Conservation (phyloP, 2,113 vertebrate genomes). For the Lophius piscatorius region DNA sequence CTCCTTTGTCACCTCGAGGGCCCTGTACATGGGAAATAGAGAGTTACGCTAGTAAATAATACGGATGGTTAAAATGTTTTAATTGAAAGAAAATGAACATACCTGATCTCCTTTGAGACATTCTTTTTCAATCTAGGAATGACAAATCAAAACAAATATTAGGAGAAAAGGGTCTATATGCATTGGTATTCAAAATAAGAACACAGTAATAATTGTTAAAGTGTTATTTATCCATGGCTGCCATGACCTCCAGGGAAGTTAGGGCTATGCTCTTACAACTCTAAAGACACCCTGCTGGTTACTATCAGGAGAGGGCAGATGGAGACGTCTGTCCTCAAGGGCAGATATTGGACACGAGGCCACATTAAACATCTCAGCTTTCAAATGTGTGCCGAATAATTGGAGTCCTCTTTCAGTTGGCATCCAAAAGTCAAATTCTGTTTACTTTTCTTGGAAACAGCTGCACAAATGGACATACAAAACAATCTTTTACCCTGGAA, state of each 20-base stretch:
- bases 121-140: constrained; percentile 57
- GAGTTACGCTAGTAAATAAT: background rate
- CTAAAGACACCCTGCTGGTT: constrained; percentile 53
- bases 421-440: constrained; percentile 65
- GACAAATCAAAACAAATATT: constrained; percentile 11
- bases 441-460: constrained; percentile 71
- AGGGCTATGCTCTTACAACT: constrained; percentile 50
- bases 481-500: constrained; percentile 21
- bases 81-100: constrained; percentile 27
- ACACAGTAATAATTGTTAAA: constrained; percentile 35
- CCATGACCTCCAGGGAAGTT: constrained; percentile 43
- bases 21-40: constrained; percentile 59
- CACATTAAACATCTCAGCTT: constrained; percentile 59
- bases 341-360: constrained; percentile 40
- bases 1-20: constrained; percentile 69
- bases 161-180: background rate
- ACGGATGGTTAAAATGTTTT: background rate
- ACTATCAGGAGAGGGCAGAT: constrained; percentile 59
- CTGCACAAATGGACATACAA: constrained; percentile 58
- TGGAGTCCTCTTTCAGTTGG: constrained; percentile 55
- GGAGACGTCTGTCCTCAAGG: constrained; percentile 45
- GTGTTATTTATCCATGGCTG: constrained; percentile 54
- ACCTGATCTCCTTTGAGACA: constrained; percentile 76
- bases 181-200: background rate
- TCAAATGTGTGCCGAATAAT: constrained; percentile 59